Base-by-base conservation (phyloP, 2,113 vertebrate genomes). In the Platysteira castanea region DNA sequence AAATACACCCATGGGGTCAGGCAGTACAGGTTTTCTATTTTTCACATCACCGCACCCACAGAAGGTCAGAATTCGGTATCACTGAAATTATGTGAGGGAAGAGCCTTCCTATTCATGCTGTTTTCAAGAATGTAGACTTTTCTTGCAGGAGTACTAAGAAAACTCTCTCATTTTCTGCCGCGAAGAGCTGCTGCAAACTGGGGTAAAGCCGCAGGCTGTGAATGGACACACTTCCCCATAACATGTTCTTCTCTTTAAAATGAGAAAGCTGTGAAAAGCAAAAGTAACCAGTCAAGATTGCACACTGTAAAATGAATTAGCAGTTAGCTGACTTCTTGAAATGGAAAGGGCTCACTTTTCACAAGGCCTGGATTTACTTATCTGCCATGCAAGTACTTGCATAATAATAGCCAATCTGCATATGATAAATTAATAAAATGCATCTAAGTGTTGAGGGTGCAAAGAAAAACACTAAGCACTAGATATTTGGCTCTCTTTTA, bases 1-100 rank as follows among this genome's bases (percentile, higher is more conserved):
- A 89, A 93, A 69, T 75, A 83, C 87, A 80, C 63, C 82, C 81
- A 31, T 19, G 59, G 81, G 93, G 92, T 97, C 97, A 95, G 81
- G 80, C 10, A 1, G 77, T n/a, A 75, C 90, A 94, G 70, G 54
- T 93, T 97, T 96, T 79, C 95, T 73, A 93, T 96, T 96, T 97
- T 91, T 97, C 94, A 96, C 90, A 86, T 95, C 83, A 33, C 54
- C 96, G 92, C 95, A 91, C 78, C 83, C 10, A 8, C 84, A 75
- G 87, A 94, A 93, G 69, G 94, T 89, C 85, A 78, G 74, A 94
- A 69, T 95, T 94, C 0, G 1, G 78, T 94, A 77, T 93, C 17
- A 23, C 74, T 95, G 69, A 60, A 24, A 33, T 85, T 37, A 50
- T 65, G 70, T 1, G 3, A 37, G 67, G 33, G 27, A 71, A 84